Evolutionary conservation across 2,797 vertebrate genomes (phyloP).

Genomic region (Kryptopterus vitreolus): DNA sequence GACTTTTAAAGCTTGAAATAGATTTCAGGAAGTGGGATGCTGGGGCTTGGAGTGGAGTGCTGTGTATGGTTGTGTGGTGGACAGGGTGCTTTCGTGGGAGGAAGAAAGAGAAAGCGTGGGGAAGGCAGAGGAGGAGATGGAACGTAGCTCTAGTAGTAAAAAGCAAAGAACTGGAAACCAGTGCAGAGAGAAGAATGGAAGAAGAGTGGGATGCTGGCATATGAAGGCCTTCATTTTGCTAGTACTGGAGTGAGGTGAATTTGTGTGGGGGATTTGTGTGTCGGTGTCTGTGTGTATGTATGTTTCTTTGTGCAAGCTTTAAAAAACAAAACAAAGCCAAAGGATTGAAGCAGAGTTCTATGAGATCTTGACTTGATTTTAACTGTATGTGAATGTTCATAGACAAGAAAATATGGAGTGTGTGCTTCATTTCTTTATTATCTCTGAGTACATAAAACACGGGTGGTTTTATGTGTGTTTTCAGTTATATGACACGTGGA

Average conservation of each 20-base stretch:
- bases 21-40: slow-evolving; percentile 15
- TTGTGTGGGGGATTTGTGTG: slow-evolving; percentile 4
- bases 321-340: neutral
- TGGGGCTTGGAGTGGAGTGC: neutral
- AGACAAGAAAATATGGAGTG: neutral
- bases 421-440: neutral
- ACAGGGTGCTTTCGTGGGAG: slow-evolving; percentile 42
- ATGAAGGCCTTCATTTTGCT: slow-evolving; percentile 29
- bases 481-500: slow-evolving; percentile 8
- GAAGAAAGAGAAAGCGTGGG: slow-evolving; percentile 47
- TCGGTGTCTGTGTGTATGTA: neutral
- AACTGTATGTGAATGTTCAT: neutral
- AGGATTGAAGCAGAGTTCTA: neutral
- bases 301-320: slow-evolving; percentile 2
- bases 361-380: neutral
- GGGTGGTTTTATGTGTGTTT: slow-evolving; percentile 2
- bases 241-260: slow-evolving; percentile 27
- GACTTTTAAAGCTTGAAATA: slow-evolving; percentile 9
- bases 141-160: slow-evolving; percentile 22
- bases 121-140: slow-evolving; percentile 28
- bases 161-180: slow-evolving; percentile 16
- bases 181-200: neutral
- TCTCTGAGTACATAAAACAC: neutral
- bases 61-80: slow-evolving; percentile 6
- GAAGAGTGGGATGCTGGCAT: slow-evolving; percentile 38